Base-by-base conservation (phyloP, 2,797 vertebrate genomes). In the Petrocephalus sullivani region DNA sequence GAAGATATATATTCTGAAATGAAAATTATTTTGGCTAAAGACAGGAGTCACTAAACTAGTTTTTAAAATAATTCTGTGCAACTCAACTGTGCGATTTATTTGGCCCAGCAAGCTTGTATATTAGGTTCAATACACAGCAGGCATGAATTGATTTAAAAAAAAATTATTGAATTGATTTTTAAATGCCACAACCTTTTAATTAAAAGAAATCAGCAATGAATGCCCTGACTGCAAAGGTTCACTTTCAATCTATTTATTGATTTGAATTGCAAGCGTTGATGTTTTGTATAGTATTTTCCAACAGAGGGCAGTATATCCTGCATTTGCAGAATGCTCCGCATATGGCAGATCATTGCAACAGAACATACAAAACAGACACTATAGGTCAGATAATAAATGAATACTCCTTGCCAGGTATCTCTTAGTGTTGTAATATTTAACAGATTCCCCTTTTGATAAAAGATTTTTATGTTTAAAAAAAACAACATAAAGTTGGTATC, bases 231-330 rank as follows among this genome's bases (percentile, higher is more conserved):
- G 5, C 75, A 81, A 49, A 21, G 75, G 19, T 81, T 49, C 37
- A 46, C 16, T 6, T 46, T 81, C 2, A 0, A 78, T 46, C 21
- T 49, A 81, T 19, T 81, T 8, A 8, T 54, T 54, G 2, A 8
- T 56, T 56, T 56, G 19, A 21, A 21, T 81, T 81, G 19, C 37
- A 78, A 78, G 19, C 3, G 19, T 23, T 46, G 46, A 49, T 37
- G 57, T 41, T 56, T 54, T 85, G 6, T 8, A 37, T 7, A 57
- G 51, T 23, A 7, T 56, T 37, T 85, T 57, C 51, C 53, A 85
- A n/a, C 23, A 85, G 83, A 51, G 51, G 83, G 83, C 83, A 56
- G 53, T 53, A 85, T 54, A 37, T 56, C 12, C 83, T 85, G 83
- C 16, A 57, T 81, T 46, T 81, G 37, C 75, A 49, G 19, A 49